These are phyloP conservation scores for Selene dorsalis DNA, from an alignment of 2,797 vertebrate genomes.

Conservation along the genomic window DNA sequence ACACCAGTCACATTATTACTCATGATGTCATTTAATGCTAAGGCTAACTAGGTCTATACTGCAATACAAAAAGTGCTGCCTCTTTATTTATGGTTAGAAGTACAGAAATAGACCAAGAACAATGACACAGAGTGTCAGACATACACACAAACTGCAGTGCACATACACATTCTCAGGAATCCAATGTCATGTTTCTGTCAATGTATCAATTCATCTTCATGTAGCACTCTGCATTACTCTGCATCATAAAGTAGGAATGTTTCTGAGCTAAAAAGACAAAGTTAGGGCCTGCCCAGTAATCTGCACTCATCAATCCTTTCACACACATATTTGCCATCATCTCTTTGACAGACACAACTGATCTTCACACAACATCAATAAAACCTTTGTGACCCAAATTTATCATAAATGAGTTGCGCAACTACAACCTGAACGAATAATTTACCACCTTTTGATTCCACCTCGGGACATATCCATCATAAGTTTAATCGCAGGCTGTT, in stretches of 20 bases:
- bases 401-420: conserved; percentile 26
- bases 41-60: neutral
- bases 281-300: conserved; percentile 27
- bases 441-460: conserved; percentile 31
- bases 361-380: conserved; percentile 30
- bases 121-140: conserved; percentile 6
- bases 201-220: conserved; percentile 69
- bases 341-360: conserved; percentile 19
- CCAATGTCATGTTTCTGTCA: conserved; percentile 72
- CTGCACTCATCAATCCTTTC: conserved; percentile 45
- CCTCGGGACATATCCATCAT: conserved; percentile 34
- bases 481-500: conserved; percentile 32
- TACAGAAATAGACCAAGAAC: conserved; percentile 1
- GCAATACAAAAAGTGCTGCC: neutral
- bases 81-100: too few species aligned
- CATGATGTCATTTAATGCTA: neutral
- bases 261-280: conserved; percentile 46
- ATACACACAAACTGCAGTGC: conserved; percentile 2
- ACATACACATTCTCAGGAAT: conserved; percentile 61
- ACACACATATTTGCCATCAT: conserved; percentile 30
- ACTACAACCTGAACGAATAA: conserved; percentile 43
- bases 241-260: conserved; percentile 58
- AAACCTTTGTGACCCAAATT: conserved; percentile 28
- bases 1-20: too few species aligned
- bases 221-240: conserved; percentile 50